Evolutionary conservation across 2,113 vertebrate genomes (phyloP).

Genomic region (Xenopus laevis): DNA sequence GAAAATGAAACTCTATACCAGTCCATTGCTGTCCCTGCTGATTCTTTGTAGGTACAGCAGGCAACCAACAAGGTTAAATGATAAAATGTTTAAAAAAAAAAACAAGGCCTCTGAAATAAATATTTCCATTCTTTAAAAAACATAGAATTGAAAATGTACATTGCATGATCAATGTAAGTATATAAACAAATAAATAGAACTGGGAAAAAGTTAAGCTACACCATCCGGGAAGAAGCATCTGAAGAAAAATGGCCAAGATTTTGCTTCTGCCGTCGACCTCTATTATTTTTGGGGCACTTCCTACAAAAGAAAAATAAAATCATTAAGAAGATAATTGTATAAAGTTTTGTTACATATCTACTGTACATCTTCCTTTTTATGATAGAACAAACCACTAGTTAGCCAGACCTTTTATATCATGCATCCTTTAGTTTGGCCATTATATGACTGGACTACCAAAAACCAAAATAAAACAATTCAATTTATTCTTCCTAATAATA

Average conservation of each 20-base stretch:
- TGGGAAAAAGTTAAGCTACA: constrained; percentile 67
- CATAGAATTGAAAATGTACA: constrained; percentile 78
- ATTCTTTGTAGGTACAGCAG: constrained; percentile 63
- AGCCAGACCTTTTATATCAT: too few species aligned
- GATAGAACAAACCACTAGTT: too few species aligned
- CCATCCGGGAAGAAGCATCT: constrained; percentile 91
- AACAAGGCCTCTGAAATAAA: constrained; percentile 95
- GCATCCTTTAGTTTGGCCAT: too few species aligned
- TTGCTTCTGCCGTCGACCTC: constrained; percentile 91
- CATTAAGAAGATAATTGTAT: constrained; percentile 26
- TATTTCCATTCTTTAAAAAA: constrained; percentile 82
- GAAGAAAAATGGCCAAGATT: constrained; percentile 93
- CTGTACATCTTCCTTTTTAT: too few species aligned
- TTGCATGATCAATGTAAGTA: constrained; percentile 81
- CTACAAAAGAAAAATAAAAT: constrained; percentile 54
- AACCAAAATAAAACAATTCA: too few species aligned
- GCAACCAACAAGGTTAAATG: constrained; percentile 67
- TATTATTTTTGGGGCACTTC: constrained; percentile 94
- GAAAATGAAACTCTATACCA: constrained; percentile 58
- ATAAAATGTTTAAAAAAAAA: constrained; percentile 80
- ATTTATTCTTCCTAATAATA: too few species aligned
- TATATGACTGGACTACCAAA: too few species aligned
- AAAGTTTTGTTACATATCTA: too few species aligned
- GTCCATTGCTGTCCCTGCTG: constrained; percentile 69
- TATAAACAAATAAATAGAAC: constrained; percentile 64